phyloP scores from a whole-genome alignment of 2,113 vertebrate genomes.

The Heterocephalus glaber region DNA sequence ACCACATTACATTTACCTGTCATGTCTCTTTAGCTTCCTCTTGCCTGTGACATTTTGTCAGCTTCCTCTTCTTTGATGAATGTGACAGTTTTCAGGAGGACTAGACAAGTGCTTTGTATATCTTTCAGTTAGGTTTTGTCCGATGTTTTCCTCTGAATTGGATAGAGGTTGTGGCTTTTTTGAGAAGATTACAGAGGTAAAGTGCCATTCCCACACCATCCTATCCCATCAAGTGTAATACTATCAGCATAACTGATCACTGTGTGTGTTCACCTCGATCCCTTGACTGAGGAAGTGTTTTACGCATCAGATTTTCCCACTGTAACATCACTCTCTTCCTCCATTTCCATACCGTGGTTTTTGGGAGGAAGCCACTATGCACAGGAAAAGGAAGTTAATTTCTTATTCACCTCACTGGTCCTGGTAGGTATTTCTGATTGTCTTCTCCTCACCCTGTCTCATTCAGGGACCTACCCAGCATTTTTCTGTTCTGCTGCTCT shows the following conservation, averaged over 20 bases:
- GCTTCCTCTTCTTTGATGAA: neutral
- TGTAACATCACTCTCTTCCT: neutral
- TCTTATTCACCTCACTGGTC: neutral
- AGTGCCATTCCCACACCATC: neutral
- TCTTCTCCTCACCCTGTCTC: neutral
- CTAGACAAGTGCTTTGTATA: neutral
- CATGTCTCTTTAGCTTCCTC: neutral
- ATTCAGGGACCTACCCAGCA: neutral
- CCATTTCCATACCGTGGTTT: neutral
- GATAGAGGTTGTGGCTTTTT: neutral
- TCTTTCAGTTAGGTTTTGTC: neutral
- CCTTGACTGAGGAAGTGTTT: neutral
- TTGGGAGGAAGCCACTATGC: neutral
- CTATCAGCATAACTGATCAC: neutral
- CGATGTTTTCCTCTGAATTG: neutral
- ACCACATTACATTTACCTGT: neutral
- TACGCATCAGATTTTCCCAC: neutral
- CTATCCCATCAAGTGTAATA: neutral
- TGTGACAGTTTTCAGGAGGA: neutral
- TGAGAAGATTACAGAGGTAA: neutral
- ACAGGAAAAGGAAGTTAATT: neutral
- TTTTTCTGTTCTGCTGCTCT: constrained; percentile 26
- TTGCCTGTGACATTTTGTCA: constrained; percentile 5
- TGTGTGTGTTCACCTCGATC: neutral
- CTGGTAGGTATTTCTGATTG: neutral